Percentiles rank a stretch among this genome's conserved stretches.
These are phyloP conservation scores for Bradysia coprophila DNA, from an alignment of 1,140 invertebrate species.

Conservation along the genomic window DNA sequence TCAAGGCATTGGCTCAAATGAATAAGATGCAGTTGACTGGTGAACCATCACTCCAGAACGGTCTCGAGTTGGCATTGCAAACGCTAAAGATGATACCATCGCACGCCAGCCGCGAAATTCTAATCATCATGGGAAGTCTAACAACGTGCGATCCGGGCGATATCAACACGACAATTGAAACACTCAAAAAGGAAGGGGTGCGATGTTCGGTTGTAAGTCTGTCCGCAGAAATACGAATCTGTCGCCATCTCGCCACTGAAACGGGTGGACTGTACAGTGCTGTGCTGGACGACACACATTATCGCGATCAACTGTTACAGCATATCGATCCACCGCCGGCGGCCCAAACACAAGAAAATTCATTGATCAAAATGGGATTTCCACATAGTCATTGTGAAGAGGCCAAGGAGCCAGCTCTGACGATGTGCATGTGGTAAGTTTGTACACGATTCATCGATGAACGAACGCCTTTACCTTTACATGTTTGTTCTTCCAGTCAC, in stretches of 20 bases:
- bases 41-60: conserved; percentile 90
- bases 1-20: conserved; percentile 41
- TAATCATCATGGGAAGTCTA: conserved; percentile 82
- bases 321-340: conserved; percentile 81
- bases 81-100: conserved; percentile 77
- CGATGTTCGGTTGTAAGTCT: conserved; percentile 88
- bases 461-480: conserved; percentile 6
- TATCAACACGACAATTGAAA: conserved; percentile 67
- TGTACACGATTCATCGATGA: too few species aligned
- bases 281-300: conserved; percentile 80
- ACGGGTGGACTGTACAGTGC: conserved; percentile 32
- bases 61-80: conserved; percentile 69
- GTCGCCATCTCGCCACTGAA: conserved; percentile 60
- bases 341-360: conserved; percentile 56
- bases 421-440: conserved; percentile 72
- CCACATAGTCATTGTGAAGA: conserved; percentile 41
- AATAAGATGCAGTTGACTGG: conserved; percentile 43
- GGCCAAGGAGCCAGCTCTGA: conserved; percentile 44
- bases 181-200: conserved; percentile 50
- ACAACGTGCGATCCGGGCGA: conserved; percentile 94
- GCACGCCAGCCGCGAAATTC: conserved; percentile 83
- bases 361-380: conserved; percentile 87
- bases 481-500: conserved; percentile 37
- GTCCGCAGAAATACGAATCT: conserved; percentile 86
- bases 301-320: conserved; percentile 51